Percentiles rank a stretch among this genome's conserved stretches.
phyloP scores from a whole-genome alignment of 2,113 vertebrate species.

The Notechis scutatus region DNA sequence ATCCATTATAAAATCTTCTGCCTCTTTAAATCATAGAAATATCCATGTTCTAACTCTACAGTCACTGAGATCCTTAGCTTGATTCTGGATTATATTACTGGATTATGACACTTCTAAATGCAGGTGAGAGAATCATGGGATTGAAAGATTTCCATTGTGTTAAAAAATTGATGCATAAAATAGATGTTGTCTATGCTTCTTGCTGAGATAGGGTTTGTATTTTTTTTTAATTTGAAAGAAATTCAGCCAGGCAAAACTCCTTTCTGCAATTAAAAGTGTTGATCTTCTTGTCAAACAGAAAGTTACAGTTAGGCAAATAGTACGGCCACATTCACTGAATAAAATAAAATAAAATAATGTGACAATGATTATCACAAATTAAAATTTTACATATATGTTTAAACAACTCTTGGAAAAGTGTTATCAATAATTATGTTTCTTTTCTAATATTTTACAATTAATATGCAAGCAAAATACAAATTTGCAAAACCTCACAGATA shows the following conservation, averaged over 20 bases:
- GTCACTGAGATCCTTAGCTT: background rate
- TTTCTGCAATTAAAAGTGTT: background rate
- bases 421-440: background rate
- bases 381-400: background rate
- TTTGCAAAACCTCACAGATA: background rate
- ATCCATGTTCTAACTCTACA: background rate
- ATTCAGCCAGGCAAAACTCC: background rate
- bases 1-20: background rate
- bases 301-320: background rate
- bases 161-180: background rate
- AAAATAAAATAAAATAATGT: background rate
- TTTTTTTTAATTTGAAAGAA: background rate
- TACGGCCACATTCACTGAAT: background rate
- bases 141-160: background rate
- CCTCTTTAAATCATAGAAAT: background rate
- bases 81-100: background rate
- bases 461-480: background rate
- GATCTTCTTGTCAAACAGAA: background rate
- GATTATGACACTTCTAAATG: background rate
- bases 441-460: background rate
- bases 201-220: background rate
- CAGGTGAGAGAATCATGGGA: background rate
- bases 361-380: background rate
- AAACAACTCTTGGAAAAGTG: background rate
- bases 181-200: background rate